Evolutionary conservation across 2,888 invertebrate genomes (phyloP), one percentile per base, ranked within the genome.

Genomic region (Orthosia gracilis): DNA sequence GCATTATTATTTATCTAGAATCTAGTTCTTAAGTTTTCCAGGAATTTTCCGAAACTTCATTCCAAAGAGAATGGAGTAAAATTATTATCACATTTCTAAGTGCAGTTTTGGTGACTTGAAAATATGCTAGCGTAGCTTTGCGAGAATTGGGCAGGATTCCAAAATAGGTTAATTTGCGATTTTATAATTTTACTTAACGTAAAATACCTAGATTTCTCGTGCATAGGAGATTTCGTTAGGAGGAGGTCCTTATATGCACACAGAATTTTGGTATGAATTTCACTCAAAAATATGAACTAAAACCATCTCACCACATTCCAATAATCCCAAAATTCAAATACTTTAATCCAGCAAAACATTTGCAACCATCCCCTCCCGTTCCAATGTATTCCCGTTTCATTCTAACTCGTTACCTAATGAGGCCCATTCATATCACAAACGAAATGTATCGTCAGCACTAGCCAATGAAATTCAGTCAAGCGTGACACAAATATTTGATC

Each of bases 401-500:
- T 85, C 70, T 49, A 64, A 45, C 72, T 55, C 52, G 78, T 78
- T 74, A 55, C 70, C 62, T 84, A 84, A 84, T 84, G 85, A 85
- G 70, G 21, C 13, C 70, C 67, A 78, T 84, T 84, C 73, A 84
- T 64, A 69, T 65, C 26, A n/a, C 31, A 18, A 61, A 15, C 26
- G 63, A 66, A 73, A 62, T 66, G 72, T 73, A 69, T 70, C 65
- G 77, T 84, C 80, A 76, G 76, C 85, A 50, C 58, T 65, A 63
- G 45, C 63, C 63, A n/a, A 54, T 57, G 72, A 84, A 82, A 82
- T 82, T 82, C 78, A 68, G 73, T 76, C 76, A 76, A 76, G 73
- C 72, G 57, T 69, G 82, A 62, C 58, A 49, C 76, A 80, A 82
- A 84, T 82, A 82, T 80, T 84, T 84, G 71, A 84, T 78, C 49